A percentile compares a stretch with the other conserved stretches of the same genome.
Evolutionary conservation across 2,888 invertebrate species (phyloP).

Genomic region (Junonia oenone): DNA sequence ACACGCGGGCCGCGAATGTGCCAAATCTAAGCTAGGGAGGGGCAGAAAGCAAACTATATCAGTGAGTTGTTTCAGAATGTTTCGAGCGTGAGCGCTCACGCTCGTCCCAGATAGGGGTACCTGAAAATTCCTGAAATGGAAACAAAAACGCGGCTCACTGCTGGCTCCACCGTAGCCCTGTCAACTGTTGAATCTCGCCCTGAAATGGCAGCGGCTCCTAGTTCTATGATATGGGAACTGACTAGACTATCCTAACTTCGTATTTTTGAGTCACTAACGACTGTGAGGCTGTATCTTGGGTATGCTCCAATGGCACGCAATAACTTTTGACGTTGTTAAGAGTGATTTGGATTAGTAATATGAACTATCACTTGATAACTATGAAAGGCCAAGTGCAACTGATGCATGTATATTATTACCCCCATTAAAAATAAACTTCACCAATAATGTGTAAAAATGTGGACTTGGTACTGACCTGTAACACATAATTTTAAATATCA

Average conservation of each 20-base stretch:
- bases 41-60: constrained; percentile 80
- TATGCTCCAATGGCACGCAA: constrained; percentile 4
- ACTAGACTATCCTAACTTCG: constrained; percentile 27
- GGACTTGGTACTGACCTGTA: constrained; percentile 67
- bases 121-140: constrained; percentile 78
- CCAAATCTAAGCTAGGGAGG: constrained; percentile 81
- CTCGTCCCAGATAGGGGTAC: constrained; percentile 67
- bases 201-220: constrained; percentile 66
- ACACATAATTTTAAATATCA: constrained; percentile 60
- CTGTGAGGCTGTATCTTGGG: background rate
- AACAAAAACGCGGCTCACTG: constrained; percentile 71
- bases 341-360: background rate
- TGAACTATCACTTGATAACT: background rate
- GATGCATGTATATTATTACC: constrained; percentile 7
- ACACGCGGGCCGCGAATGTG: constrained; percentile 80
- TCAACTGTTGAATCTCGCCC: constrained; percentile 80
- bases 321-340: background rate
- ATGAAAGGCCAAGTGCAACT: constrained; percentile 2
- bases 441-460: constrained; percentile 37
- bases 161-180: constrained; percentile 72
- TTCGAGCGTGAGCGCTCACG: constrained; percentile 64
- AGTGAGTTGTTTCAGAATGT: constrained; percentile 68
- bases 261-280: background rate
- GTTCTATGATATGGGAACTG: constrained; percentile 53
- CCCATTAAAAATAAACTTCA: constrained; percentile 25